phyloP scores from a whole-genome alignment of 2,888 invertebrate genomes.

The Calameuta pallipes region DNA sequence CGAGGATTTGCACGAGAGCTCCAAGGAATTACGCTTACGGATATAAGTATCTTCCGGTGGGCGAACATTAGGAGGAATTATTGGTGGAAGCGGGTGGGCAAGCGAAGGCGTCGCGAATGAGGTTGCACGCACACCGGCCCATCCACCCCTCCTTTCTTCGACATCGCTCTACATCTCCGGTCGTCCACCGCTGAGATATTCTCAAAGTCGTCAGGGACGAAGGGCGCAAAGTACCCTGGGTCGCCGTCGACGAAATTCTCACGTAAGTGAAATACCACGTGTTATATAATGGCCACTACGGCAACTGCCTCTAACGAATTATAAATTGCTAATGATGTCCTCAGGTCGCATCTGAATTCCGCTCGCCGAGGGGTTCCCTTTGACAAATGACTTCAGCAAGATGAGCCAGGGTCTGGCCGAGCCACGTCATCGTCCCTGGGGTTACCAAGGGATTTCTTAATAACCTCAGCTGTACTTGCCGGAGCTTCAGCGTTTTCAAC shows the following conservation, averaged over 20 bases:
- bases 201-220: not conserved
- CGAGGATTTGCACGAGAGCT: not conserved
- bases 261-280: not conserved
- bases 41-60: not conserved
- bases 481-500: not conserved
- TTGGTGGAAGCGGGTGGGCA: not conserved
- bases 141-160: no score
- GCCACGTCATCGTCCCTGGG: not conserved
- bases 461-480: not conserved
- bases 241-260: not conserved
- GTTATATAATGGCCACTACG: not conserved
- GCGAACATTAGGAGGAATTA: not conserved
- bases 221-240: not conserved
- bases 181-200: not conserved
- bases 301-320: conserved; percentile 20
- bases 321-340: conserved; percentile 28
- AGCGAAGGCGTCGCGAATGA: not conserved
- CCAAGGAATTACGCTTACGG: not conserved
- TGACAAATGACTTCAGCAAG: conserved; percentile 26
- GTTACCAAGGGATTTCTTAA: not conserved
- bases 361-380: conserved; percentile 18
- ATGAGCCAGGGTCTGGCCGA: not conserved
- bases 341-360: not conserved
- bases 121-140: not conserved
- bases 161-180: not conserved